A percentile compares a stretch with the other conserved stretches of the same genome.
Conservation (phyloP, 92 coral and sea anemone genomes). For the Palythoa heliodiscus region DNA sequence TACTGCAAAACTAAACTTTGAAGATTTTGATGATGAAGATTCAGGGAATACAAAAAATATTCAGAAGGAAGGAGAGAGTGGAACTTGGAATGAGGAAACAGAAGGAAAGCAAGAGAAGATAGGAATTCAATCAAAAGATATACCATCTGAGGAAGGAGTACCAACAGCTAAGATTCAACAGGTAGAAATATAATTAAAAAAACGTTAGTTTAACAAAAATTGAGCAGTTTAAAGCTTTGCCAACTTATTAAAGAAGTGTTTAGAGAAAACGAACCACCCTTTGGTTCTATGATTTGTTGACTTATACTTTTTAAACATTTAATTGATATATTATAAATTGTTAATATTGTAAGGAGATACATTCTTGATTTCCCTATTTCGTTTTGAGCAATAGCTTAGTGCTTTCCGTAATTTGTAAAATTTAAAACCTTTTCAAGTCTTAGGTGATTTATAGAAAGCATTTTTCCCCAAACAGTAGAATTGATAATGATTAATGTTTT, state of each 20-base stretch:
- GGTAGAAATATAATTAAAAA: neutral
- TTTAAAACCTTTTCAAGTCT: too few relatives aligned
- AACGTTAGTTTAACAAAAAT: neutral
- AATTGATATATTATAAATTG: too few relatives aligned
- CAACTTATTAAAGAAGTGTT: neutral
- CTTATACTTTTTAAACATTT: too few relatives aligned
- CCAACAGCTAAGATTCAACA: neutral
- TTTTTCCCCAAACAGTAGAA: neutral
- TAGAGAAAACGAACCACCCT: too few relatives aligned
- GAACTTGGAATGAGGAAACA: conserved; percentile 21
- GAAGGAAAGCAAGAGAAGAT: conserved; percentile 36
- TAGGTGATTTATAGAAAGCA: too few relatives aligned
- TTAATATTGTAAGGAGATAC: too few relatives aligned
- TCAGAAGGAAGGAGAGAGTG: conserved; percentile 23
- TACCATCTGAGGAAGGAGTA: conserved; percentile 46
- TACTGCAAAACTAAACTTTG: conserved; percentile 93
- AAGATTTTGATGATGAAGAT: conserved; percentile 89
- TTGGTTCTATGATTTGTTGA: too few relatives aligned
- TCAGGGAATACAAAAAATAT: neutral
- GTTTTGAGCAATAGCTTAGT: too few relatives aligned
- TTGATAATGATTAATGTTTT: neutral
- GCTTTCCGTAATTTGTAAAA: too few relatives aligned
- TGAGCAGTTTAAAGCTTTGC: neutral
- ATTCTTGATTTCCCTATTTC: too few relatives aligned
- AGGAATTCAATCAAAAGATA: conserved; percentile 32